Evolutionary conservation across 2,797 vertebrate genomes (phyloP).

Genomic region (Jordanella pulchra): DNA sequence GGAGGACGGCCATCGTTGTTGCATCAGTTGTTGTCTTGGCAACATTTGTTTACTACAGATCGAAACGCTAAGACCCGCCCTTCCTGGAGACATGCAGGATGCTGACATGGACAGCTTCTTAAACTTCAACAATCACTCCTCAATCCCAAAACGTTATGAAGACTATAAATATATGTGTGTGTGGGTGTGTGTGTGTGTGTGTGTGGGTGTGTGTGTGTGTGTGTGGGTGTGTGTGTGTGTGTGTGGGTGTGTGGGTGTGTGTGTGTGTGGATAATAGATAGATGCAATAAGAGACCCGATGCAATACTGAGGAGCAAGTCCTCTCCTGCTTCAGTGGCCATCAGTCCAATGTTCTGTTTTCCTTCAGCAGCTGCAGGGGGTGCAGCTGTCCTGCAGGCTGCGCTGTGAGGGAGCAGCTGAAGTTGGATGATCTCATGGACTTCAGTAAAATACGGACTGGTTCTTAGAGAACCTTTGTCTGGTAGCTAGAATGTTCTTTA

Average conservation of each 20-base stretch:
- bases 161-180: too few relatives aligned
- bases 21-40: conserved; percentile 70
- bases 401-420: background rate
- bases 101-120: conserved; percentile 15
- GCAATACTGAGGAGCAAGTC: background rate
- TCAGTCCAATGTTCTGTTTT: background rate
- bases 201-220: too few relatives aligned
- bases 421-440: background rate
- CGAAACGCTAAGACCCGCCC: conserved; percentile 58
- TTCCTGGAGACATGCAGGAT: conserved; percentile 3
- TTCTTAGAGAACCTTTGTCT: background rate
- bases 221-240: too few relatives aligned
- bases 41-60: conserved; percentile 74
- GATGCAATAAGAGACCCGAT: background rate
- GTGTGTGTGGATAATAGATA: too few relatives aligned
- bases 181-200: too few relatives aligned
- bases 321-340: conserved; percentile 34
- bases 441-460: background rate
- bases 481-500: background rate
- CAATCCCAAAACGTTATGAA: background rate
- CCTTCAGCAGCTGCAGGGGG: background rate
- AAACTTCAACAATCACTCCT: conserved; percentile 26
- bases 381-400: too few relatives aligned
- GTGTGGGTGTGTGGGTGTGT: too few relatives aligned
- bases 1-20: conserved; percentile 68